phyloP scores from a whole-genome alignment of 2,113 vertebrate species.

The Thomomys bottae region DNA sequence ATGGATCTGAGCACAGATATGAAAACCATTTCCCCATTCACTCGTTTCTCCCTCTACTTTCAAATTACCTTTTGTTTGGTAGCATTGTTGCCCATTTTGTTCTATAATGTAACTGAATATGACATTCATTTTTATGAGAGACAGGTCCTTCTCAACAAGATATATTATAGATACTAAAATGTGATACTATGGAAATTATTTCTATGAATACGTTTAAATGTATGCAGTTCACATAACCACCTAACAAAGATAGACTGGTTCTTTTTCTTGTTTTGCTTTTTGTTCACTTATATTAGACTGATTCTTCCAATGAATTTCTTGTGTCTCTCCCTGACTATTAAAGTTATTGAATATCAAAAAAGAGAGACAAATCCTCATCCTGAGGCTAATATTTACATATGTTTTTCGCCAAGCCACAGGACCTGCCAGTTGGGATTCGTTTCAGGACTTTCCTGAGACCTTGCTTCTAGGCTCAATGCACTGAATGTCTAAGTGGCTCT shows the following conservation, averaged over 20 bases:
- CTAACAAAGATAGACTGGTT: conserved; percentile 54
- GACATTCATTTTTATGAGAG: conserved; percentile 50
- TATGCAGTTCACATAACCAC: conserved; percentile 33
- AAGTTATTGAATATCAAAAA: conserved; percentile 45
- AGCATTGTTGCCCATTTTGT: conserved; percentile 35
- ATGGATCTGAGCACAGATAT: conserved; percentile 28
- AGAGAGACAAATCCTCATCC: background rate
- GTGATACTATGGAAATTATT: conserved; percentile 42
- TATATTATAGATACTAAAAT: background rate
- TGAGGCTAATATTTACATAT: conserved; percentile 3
- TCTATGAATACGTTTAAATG: conserved; percentile 46
- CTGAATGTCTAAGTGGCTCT: conserved; percentile 30
- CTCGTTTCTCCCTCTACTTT: conserved; percentile 22
- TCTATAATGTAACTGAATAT: conserved; percentile 55
- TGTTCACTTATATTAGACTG: background rate
- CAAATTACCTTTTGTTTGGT: conserved; percentile 50
- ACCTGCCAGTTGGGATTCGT: conserved; percentile 7
- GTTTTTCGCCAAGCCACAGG: background rate
- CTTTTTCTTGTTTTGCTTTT: conserved; percentile 24
- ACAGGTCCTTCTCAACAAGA: conserved; percentile 29
- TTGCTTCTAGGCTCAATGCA: conserved; percentile 39
- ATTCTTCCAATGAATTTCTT: conserved; percentile 57
- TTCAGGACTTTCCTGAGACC: conserved; percentile 11
- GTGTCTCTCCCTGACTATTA: conserved; percentile 33
- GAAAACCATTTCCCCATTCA: background rate